Base-by-base conservation (phyloP, 2,113 vertebrate species). In the Calidris pygmaea region DNA sequence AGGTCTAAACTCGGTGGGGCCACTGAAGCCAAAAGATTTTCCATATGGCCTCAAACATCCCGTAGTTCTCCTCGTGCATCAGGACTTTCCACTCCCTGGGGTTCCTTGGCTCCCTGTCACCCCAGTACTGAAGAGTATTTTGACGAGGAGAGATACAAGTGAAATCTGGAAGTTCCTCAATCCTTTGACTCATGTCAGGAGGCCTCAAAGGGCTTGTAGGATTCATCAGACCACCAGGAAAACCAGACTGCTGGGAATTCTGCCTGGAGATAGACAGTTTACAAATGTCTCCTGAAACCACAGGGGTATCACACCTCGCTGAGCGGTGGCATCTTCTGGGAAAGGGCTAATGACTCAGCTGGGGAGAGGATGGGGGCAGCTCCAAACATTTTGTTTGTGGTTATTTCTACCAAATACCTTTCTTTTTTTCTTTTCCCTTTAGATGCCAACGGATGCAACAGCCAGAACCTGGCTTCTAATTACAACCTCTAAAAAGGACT, bases 251-350 rank as follows among this genome's bases (percentile, higher is more conserved):
- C 68, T 62, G 6, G 26, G 71, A 73, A 58, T 70, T 41, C 48
- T 9, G 60, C n/a, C 34, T 13, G 55, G 77, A 89, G 43, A 37
- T 5, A 43, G 75, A 32, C 1, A 21, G 45, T 20, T 66, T 29
- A 53, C 50, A 81, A 62, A 77, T 29, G 56, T 32, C 35, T 76
- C 50, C 78, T 48, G 68, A 53, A 70, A 30, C 53, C 21, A 4
- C 3, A 2, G 0, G 2, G 35, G 67, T 53, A 20, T 35, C 60
- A 39, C 37, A 52, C 8, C 41, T 53, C 68, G 3, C 5, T 47
- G 39, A 78, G 34, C 5, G n/a, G 74, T 29, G 34, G n/a, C 60
- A 75, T n/a, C 62, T 35, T 62, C 47, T 26, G 73, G 53, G 60
- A 56, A 30, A 41, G 50, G n/a, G 53, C 30, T 37, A 35, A 16